phyloP scores from a whole-genome alignment of 2,797 vertebrate species.

The Smutsia temminckii region DNA sequence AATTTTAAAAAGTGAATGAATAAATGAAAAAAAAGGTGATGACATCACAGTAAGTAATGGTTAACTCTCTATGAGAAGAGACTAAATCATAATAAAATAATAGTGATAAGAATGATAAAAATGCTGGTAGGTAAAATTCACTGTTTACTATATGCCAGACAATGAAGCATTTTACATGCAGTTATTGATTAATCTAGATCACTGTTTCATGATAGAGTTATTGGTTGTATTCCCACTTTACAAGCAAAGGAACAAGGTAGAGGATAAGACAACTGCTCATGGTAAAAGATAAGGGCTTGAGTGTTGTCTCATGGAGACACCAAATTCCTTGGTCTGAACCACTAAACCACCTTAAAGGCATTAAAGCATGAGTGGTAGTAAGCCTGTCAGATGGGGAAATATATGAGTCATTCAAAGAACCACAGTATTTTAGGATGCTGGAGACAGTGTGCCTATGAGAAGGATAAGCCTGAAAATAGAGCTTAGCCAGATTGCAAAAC shows the following conservation, averaged over 20 bases:
- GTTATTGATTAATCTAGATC: background rate
- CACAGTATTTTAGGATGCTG: background rate
- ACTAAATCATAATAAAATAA: background rate
- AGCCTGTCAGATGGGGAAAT: background rate
- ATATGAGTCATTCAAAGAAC: background rate
- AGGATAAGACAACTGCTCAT: background rate
- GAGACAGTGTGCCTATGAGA: background rate
- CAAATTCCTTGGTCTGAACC: background rate
- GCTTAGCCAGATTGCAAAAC: background rate
- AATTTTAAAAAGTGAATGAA: background rate
- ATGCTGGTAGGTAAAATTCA: background rate
- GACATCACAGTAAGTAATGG: background rate
- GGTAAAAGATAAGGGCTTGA: background rate
- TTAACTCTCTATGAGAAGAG: background rate
- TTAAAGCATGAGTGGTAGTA: background rate
- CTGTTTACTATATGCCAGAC: background rate
- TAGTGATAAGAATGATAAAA: background rate
- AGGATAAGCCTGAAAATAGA: background rate
- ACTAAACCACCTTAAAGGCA: background rate
- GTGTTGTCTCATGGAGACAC: background rate
- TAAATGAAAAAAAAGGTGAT: background rate
- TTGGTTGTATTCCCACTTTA: background rate
- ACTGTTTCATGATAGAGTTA: background rate
- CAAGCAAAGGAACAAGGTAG: background rate
- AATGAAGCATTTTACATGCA: background rate